Evolutionary conservation across 2,797 vertebrate species (phyloP).

Genomic region (Spizella passerina): DNA sequence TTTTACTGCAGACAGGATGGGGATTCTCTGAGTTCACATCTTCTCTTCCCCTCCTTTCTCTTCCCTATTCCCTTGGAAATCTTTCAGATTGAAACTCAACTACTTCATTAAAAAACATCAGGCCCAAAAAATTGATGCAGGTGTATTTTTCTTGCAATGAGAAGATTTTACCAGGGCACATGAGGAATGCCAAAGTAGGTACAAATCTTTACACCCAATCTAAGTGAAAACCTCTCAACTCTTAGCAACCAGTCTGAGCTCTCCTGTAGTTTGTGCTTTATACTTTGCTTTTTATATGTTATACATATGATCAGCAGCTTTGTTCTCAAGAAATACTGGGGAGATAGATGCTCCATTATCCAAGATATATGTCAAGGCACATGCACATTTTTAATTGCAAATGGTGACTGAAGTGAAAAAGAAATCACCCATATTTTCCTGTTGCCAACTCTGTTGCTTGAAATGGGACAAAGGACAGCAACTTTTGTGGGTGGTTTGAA

Average conservation of each 20-base stretch:
- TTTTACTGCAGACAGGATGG: not conserved
- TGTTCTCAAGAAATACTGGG: not conserved
- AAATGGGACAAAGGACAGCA: not conserved
- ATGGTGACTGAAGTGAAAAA: not conserved
- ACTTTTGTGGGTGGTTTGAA: not conserved
- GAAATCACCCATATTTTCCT: not conserved
- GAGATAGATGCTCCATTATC: not conserved
- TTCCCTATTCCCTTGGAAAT: not conserved
- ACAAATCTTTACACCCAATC: not conserved
- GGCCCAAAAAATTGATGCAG: not conserved
- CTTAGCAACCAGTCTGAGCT: not conserved
- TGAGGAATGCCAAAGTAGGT: not conserved
- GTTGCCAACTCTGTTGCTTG: not conserved
- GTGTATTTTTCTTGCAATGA: not conserved
- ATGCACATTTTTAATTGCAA: not conserved
- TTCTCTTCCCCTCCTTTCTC: not conserved
- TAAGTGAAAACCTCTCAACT: not conserved
- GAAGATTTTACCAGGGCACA: not conserved
- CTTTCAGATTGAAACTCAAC: not conserved
- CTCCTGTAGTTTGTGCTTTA: not conserved
- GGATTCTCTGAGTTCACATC: not conserved
- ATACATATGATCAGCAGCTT: not conserved
- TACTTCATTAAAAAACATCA: not conserved
- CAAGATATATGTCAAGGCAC: accelerated
- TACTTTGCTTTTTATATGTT: not conserved